These are phyloP conservation scores for Pterocles orientalis DNA, from an alignment of 2,113 vertebrate genomes.

Conservation along the genomic window DNA sequence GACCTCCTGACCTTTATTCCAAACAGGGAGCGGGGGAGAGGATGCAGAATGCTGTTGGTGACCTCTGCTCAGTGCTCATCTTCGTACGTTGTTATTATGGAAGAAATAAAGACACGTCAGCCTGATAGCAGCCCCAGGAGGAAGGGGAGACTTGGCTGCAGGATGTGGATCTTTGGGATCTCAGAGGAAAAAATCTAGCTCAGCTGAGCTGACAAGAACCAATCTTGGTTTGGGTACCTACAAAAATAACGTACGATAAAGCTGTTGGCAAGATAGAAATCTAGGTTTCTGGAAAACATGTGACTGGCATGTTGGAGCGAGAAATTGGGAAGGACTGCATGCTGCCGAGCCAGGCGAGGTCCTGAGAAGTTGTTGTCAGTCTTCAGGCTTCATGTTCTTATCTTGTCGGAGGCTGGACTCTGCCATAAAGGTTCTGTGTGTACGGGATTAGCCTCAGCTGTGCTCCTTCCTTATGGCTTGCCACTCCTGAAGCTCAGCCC, in stretches of 20 bases:
- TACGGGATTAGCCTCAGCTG: neutral
- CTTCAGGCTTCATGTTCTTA: neutral
- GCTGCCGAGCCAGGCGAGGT: neutral
- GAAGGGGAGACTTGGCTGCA: constrained; percentile 9
- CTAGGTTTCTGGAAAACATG: neutral
- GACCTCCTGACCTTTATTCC: constrained; percentile 44
- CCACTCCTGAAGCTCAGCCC: neutral
- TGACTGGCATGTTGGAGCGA: neutral
- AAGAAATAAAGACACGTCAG: neutral
- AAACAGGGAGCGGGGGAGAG: neutral
- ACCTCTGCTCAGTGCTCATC: neutral
- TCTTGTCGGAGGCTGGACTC: neutral
- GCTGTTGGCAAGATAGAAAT: neutral
- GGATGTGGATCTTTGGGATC: constrained; percentile 16
- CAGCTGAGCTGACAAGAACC: neutral
- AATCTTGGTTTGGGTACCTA: neutral
- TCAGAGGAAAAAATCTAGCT: neutral
- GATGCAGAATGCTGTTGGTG: neutral
- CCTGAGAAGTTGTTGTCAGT: neutral
- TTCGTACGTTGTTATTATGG: neutral
- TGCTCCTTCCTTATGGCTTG: neutral
- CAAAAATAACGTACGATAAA: neutral
- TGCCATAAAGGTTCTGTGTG: fast-evolving
- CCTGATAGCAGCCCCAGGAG: neutral
- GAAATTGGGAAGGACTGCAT: neutral